These are phyloP conservation scores for Myopa tessellatipennis DNA, from an alignment of 2,888 invertebrate genomes.

Conservation along the genomic window DNA sequence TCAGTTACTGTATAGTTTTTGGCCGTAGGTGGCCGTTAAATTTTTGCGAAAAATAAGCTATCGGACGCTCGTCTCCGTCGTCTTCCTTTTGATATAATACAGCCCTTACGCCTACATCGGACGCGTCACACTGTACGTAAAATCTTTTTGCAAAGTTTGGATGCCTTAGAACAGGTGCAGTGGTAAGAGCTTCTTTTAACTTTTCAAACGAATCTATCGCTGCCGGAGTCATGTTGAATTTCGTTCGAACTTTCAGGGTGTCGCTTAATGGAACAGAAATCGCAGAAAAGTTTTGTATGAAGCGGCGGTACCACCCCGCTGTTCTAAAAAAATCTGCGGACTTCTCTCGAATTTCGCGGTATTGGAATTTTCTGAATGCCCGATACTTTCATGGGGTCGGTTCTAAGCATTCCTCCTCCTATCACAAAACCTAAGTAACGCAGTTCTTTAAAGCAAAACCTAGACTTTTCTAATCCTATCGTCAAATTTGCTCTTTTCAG, in stretches of 20 bases:
- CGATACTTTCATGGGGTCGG: slow-evolving; percentile 40
- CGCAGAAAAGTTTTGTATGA: background rate
- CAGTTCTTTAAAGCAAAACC: slow-evolving; percentile 40
- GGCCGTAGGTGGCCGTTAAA: background rate
- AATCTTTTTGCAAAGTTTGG: slow-evolving; percentile 44
- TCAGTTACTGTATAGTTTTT: too few species aligned
- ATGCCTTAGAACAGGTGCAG: slow-evolving; percentile 36
- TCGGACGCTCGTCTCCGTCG: slow-evolving; percentile 37
- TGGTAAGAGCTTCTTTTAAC: slow-evolving; percentile 29
- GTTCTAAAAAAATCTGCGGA: slow-evolving; percentile 44
- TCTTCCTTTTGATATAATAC: slow-evolving; percentile 38
- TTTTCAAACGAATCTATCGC: slow-evolving; percentile 39
- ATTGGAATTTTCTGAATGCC: slow-evolving; percentile 39
- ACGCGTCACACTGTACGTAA: slow-evolving; percentile 44
- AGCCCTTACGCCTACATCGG: slow-evolving; percentile 38
- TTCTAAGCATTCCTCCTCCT: slow-evolving; percentile 35
- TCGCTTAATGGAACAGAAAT: slow-evolving; percentile 17
- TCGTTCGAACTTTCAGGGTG: slow-evolving; percentile 17
- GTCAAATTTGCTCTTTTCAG: too few species aligned
- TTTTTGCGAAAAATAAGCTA: slow-evolving; percentile 24
- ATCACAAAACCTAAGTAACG: slow-evolving; percentile 42
- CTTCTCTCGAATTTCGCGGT: background rate
- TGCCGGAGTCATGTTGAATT: slow-evolving; percentile 32
- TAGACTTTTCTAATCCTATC: slow-evolving; percentile 19
- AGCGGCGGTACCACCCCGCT: slow-evolving; percentile 46